Percentiles rank a stretch among this genome's conserved stretches.
These are phyloP conservation scores for Sibirionetta formosa DNA, from an alignment of 2,797 vertebrate genomes.

Conservation along the genomic window DNA sequence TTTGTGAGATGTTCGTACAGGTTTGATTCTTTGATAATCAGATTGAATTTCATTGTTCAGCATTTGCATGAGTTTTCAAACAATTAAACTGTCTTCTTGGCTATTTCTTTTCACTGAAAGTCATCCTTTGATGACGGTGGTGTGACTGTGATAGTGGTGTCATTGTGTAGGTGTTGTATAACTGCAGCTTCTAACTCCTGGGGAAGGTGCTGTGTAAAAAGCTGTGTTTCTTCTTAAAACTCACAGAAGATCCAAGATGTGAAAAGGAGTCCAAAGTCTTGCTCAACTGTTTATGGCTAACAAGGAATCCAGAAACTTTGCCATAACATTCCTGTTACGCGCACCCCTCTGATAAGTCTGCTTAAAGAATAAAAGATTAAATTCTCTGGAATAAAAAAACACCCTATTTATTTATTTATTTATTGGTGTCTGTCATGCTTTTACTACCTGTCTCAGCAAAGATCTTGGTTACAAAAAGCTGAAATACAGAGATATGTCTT, in stretches of 20 bases:
- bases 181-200: constrained; percentile 43
- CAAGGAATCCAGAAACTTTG: not conserved
- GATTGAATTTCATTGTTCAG: constrained; percentile 26
- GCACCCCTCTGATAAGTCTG: not conserved
- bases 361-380: not conserved
- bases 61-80: constrained; percentile 64
- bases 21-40: constrained; percentile 56
- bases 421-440: not conserved
- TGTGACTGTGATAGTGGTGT: not conserved
- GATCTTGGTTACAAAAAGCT: not conserved
- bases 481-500: not conserved
- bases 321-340: not conserved
- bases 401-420: no score
- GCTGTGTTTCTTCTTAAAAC: constrained; percentile 24
- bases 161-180: not conserved
- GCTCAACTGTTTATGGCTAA: constrained; percentile 13
- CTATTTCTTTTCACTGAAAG: constrained; percentile 55
- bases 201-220: constrained; percentile 44
- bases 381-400: not conserved
- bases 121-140: constrained; percentile 34
- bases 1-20: constrained; percentile 34
- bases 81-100: constrained; percentile 46
- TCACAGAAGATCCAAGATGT: constrained; percentile 5
- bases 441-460: not conserved
- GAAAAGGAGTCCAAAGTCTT: constrained; percentile 36